Conservation (phyloP, 2,888 invertebrate genomes). For the Macrosiphum euphorbiae region DNA sequence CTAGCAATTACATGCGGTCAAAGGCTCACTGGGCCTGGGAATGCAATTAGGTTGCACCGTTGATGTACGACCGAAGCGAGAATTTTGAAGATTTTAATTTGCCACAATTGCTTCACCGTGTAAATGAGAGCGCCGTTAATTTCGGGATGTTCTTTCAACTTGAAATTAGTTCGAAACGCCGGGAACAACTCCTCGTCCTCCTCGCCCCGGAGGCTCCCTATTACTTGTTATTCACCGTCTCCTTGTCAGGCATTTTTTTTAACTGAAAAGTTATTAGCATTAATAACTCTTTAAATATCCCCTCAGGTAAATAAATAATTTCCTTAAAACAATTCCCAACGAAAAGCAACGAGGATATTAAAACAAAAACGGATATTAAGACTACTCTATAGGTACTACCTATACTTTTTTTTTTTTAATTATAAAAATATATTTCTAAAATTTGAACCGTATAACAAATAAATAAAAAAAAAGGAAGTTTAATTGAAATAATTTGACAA, state of each 20-base stretch:
- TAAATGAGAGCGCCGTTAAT: slow-evolving; percentile 59
- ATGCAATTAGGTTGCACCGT: slow-evolving; percentile 62
- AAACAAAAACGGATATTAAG: slow-evolving; percentile 55
- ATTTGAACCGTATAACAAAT: slow-evolving; percentile 19
- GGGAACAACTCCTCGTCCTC: neutral
- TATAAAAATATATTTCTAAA: slow-evolving; percentile 9
- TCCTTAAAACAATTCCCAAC: slow-evolving; percentile 55
- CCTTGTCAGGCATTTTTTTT: neutral
- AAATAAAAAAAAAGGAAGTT: slow-evolving; percentile 13
- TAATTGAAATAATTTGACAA: slow-evolving; percentile 58
- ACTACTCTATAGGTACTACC: slow-evolving; percentile 11
- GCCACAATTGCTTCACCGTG: slow-evolving; percentile 53
- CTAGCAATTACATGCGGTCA: slow-evolving; percentile 61
- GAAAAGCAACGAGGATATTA: slow-evolving; percentile 47
- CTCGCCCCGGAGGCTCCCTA: neutral
- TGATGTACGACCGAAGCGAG: slow-evolving; percentile 57
- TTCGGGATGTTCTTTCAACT: slow-evolving; percentile 52
- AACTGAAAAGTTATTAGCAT: slow-evolving; percentile 56
- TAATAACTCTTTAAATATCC: slow-evolving; percentile 63
- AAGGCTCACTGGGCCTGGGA: slow-evolving; percentile 49
- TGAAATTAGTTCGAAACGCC: slow-evolving; percentile 53
- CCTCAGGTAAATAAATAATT: slow-evolving; percentile 59
- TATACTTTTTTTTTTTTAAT: slow-evolving; percentile 48
- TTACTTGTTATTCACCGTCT: slow-evolving; percentile 12
- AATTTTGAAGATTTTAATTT: slow-evolving; percentile 65